These are phyloP conservation scores for Diorhabda carinulata DNA, from an alignment of 1,140 invertebrate genomes.

Conservation along the genomic window DNA sequence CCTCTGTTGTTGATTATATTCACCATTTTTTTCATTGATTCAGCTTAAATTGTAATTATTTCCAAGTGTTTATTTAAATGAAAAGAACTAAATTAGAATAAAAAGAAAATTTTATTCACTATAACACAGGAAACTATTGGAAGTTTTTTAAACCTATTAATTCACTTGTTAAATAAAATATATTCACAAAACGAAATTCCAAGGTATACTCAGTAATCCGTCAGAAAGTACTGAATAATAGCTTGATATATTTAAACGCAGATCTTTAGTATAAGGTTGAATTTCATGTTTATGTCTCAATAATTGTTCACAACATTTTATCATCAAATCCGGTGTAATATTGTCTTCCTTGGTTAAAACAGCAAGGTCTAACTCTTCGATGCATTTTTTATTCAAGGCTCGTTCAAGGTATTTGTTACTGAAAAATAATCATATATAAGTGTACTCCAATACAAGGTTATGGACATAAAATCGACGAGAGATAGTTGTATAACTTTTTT, in stretches of 20 bases:
- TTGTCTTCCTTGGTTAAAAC: conserved; percentile 83
- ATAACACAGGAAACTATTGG: no score
- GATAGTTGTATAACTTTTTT: background rate
- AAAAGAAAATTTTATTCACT: no score
- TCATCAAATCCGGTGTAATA: conserved; percentile 85
- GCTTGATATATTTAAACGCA: conserved; percentile 76
- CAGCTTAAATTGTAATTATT: no score
- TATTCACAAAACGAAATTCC: conserved; percentile 73
- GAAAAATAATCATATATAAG: conserved; percentile 43
- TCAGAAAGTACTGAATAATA: conserved; percentile 90
- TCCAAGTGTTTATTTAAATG: no score
- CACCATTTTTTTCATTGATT: no score
- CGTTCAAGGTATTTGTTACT: conserved; percentile 76
- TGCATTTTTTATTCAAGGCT: conserved; percentile 63
- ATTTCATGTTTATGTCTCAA: conserved; percentile 52
- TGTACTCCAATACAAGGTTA: background rate
- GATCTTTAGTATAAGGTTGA: conserved; percentile 47
- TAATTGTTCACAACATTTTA: conserved; percentile 72
- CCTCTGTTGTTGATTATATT: no score
- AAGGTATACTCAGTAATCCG: conserved; percentile 87
- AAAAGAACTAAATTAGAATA: no score
- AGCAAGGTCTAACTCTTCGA: conserved; percentile 62
- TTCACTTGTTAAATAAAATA: no score
- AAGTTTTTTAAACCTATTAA: no score
- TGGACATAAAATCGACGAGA: background rate